Base-by-base conservation (phyloP, 2,797 vertebrate species). In the Choloepus didactylus region DNA sequence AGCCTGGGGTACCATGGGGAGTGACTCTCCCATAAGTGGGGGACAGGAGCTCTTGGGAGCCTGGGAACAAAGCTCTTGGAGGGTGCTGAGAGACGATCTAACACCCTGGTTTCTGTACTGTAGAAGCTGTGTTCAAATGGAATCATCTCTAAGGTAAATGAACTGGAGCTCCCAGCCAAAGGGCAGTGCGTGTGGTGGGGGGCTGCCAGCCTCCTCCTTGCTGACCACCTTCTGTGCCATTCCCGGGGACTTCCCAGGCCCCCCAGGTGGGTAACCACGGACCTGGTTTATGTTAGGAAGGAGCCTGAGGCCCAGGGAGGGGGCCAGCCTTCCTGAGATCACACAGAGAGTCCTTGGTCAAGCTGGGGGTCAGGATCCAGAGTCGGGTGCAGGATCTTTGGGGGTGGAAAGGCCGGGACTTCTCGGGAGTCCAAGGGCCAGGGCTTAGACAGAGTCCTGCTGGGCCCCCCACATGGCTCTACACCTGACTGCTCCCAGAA, bases 401-500 rank as follows among this genome's bases (percentile, higher is more conserved):
- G 2, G 66, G 70, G 7, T 5, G 10, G 31, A 25, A 60, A 44
- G 67, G 46, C 35, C 2, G 2, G 60, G 72, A 3, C 23, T 38
- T 14, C 44, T 51, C 6, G 6, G 93, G 49, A 31, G 31, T 44
- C 82, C 1, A 29, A 21, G 83, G 60, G 16, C 29, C 21, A 12
- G 38, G 12, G 23, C 79, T 49, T 19, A 56, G 79, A 35, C 54
- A 38, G 79, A 88, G 23, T 31, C 12, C 56, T 67, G 51, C 18
- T 18, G 18, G 80, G 14, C 38, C 23, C 41, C 38, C 11, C 1
- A 23, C 8, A 16, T n/a, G 15, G 60, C 35, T 31, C 46, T 4
- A 6, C 0, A 0, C 12, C 27, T 3, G 5, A 19, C 12, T 7
- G 3, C 9, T 60, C 46, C 46, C 8, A 7, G n/a, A 56, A 12